These are phyloP conservation scores for Abscondita cerata DNA, from an alignment of 2,888 invertebrate species.

Conservation along the genomic window DNA sequence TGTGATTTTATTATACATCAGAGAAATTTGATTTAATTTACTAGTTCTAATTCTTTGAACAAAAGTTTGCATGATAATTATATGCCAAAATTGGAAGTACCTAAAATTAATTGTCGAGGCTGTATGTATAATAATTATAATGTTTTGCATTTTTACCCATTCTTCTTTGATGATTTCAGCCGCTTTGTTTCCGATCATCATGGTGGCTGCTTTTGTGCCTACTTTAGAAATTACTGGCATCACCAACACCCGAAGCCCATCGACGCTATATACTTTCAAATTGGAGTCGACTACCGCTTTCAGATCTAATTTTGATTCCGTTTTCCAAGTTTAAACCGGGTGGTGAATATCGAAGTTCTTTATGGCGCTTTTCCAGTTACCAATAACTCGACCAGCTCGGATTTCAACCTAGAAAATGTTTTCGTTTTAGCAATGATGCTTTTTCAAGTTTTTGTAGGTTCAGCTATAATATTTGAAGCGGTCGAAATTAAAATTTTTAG, in stretches of 20 bases:
- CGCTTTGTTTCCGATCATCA: constrained; percentile 61
- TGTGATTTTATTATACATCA: too few species aligned
- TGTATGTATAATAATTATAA: too few species aligned
- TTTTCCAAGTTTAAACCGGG: constrained; percentile 62
- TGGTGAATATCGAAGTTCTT: constrained; percentile 35
- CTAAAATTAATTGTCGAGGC: too few species aligned
- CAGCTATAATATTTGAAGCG: too few species aligned
- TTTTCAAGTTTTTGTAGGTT: too few species aligned
- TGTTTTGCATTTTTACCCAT: constrained; percentile 37
- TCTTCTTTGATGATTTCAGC: constrained; percentile 58
- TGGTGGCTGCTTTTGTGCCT: constrained; percentile 62
- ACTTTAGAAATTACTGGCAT: constrained; percentile 82
- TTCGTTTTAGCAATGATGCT: constrained; percentile 61
- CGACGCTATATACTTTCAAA: constrained; percentile 71
- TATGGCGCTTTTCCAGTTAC: constrained; percentile 64
- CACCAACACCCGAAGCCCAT: constrained; percentile 74
- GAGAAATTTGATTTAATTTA: too few species aligned
- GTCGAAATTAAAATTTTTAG: too few species aligned
- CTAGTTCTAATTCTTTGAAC: too few species aligned
- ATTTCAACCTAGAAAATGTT: constrained; percentile 54
- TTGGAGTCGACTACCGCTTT: constrained; percentile 76
- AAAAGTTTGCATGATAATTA: too few species aligned
- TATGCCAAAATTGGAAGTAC: too few species aligned
- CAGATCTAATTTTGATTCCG: constrained; percentile 77
- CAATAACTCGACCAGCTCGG: constrained; percentile 54